phyloP scores from a whole-genome alignment of 2,113 vertebrate species.

The Varanus salvator region DNA sequence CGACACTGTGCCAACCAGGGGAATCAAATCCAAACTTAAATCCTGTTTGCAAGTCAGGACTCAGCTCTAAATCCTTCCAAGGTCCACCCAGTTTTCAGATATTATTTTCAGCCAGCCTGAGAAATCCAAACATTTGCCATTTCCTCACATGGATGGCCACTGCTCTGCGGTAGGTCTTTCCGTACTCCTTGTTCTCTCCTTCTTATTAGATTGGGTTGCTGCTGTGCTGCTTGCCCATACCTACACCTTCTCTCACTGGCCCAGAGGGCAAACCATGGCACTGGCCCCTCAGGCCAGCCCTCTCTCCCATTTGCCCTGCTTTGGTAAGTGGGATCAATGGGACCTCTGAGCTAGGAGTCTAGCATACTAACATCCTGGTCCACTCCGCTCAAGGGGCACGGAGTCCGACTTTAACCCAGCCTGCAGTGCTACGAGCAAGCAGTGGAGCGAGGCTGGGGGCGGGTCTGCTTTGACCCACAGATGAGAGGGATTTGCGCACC shows the following conservation, averaged over 20 bases:
- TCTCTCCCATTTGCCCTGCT: not conserved
- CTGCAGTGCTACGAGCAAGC: not conserved
- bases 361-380: not conserved
- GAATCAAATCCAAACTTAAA: slow-evolving; percentile 58
- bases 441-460: not conserved
- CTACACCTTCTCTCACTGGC: not conserved
- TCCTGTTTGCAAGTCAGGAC: slow-evolving; percentile 65
- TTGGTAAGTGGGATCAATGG: not conserved
- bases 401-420: not conserved
- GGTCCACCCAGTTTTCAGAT: slow-evolving; percentile 61
- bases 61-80: slow-evolving; percentile 54
- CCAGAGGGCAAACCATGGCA: not conserved
- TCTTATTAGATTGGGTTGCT: slow-evolving; percentile 43
- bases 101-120: slow-evolving; percentile 54
- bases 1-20: slow-evolving; percentile 50
- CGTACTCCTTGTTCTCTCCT: slow-evolving; percentile 29
- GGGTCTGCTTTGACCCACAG: not conserved
- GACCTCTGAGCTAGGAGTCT: not conserved
- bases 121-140: slow-evolving; percentile 44
- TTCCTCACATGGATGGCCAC: not conserved
- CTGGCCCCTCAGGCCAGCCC: not conserved
- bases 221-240: slow-evolving; percentile 31
- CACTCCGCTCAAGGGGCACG: not conserved
- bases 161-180: slow-evolving; percentile 39
- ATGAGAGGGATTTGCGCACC: too few relatives aligned